Evolutionary conservation across 1,140 invertebrate species (phyloP).

Genomic region (Caenorhabditis tropicalis): DNA sequence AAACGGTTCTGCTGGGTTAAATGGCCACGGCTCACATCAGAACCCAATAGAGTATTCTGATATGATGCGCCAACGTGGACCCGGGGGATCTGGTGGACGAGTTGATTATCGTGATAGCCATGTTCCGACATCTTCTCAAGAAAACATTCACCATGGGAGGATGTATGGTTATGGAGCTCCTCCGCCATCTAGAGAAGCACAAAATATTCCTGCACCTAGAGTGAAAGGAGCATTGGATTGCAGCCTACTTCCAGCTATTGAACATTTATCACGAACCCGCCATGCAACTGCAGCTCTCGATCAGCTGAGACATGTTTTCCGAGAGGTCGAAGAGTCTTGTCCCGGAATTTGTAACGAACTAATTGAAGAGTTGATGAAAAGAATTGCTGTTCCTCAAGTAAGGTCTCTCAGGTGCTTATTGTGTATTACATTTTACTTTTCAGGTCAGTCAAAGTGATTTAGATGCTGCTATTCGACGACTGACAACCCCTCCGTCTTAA

Average conservation of each 20-base stretch:
- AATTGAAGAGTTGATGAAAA: constrained; percentile 66
- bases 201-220: not conserved
- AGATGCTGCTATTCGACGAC: constrained; percentile 59
- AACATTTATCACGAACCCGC: constrained; percentile 67
- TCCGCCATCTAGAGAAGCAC: constrained; percentile 1
- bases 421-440: not conserved
- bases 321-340: constrained; percentile 63
- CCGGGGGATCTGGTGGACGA: not conserved
- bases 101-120: not conserved
- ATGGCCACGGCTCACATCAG: not conserved
- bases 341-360: constrained; percentile 70
- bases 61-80: not conserved
- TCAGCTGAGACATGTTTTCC: constrained; percentile 60
- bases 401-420: constrained; percentile 44
- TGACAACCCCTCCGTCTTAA: constrained; percentile 54
- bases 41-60: not conserved
- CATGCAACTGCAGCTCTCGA: constrained; percentile 65
- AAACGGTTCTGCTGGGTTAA: not conserved
- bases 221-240: constrained; percentile 61
- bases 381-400: constrained; percentile 62
- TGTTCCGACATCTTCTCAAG: constrained; percentile 6
- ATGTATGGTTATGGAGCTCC: constrained; percentile 42
- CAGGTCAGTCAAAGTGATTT: constrained; percentile 45
- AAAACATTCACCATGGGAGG: constrained; percentile 24
- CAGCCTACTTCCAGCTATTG: constrained; percentile 68